These are phyloP conservation scores for Trachymyrmex septentrionalis DNA, from an alignment of 1,140 invertebrate genomes.

Conservation along the genomic window DNA sequence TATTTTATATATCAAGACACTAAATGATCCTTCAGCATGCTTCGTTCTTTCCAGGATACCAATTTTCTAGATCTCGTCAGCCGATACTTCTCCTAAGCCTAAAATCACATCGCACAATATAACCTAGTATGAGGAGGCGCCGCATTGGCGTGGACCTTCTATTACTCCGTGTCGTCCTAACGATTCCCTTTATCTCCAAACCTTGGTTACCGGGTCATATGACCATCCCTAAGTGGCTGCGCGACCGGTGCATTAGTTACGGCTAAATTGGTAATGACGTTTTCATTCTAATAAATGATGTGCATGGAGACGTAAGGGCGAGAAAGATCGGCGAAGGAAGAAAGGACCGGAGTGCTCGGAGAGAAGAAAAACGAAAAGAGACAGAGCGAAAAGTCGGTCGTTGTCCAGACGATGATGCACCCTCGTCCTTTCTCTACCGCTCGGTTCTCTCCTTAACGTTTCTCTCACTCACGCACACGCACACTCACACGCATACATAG, in stretches of 20 bases:
- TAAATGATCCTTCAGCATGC: background rate
- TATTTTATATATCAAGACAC: background rate
- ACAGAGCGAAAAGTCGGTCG: slow-evolving; percentile 51
- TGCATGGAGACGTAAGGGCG: slow-evolving; percentile 59
- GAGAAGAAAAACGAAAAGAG: slow-evolving; percentile 61
- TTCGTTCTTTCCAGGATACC: background rate
- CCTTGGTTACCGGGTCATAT: slow-evolving; percentile 36
- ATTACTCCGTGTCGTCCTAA: background rate
- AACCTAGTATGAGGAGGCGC: slow-evolving; percentile 26
- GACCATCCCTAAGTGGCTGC: slow-evolving; percentile 76
- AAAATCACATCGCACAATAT: slow-evolving; percentile 54
- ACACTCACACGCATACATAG: no score
- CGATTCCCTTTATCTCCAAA: background rate
- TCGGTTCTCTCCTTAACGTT: background rate
- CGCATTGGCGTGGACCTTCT: slow-evolving; percentile 68
- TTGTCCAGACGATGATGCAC: slow-evolving; percentile 61
- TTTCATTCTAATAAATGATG: slow-evolving; percentile 80
- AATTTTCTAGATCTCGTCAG: background rate
- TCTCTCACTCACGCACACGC: background rate
- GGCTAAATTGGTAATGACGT: slow-evolving; percentile 76
- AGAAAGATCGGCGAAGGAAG: slow-evolving; percentile 28
- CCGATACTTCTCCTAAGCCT: background rate
- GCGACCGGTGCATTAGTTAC: slow-evolving; percentile 77
- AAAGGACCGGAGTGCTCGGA: slow-evolving; percentile 7
- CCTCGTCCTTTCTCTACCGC: slow-evolving; percentile 43